Conservation (phyloP, 2,797 vertebrate species). For the Pipistrellus pygmaeus region DNA sequence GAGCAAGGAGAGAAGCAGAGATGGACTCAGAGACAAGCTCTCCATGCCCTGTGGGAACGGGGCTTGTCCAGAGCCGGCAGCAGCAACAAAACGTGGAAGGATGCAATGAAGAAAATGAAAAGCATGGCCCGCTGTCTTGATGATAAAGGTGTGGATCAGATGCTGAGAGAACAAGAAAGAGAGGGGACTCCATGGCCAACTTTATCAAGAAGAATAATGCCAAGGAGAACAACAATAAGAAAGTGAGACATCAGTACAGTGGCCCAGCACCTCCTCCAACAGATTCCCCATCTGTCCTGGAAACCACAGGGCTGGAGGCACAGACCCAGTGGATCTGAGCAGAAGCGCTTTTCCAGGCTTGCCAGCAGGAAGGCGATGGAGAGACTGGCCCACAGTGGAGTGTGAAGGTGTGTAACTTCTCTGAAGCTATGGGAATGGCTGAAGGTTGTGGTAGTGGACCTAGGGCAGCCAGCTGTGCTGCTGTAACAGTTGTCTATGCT, state of each 20-base stretch:
- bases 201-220: conserved; percentile 94
- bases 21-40: conserved; percentile 93
- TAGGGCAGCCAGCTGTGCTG: not conserved
- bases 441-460: not conserved
- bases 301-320: no score
- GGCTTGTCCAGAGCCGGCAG: conserved; percentile 94
- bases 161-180: conserved; percentile 96
- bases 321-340: conserved; percentile 97
- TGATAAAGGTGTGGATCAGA: conserved; percentile 95
- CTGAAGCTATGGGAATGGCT: not conserved
- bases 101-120: conserved; percentile 94
- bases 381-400: conserved; percentile 95
- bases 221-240: conserved; percentile 86
- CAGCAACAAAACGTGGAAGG: conserved; percentile 94
- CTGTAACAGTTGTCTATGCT: not conserved
- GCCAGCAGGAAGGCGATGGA: conserved; percentile 95
- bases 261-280: conserved; percentile 95
- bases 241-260: conserved; percentile 92
- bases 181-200: conserved; percentile 97
- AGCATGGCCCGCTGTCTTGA: conserved; percentile 95
- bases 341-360: conserved; percentile 93
- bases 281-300: no score
- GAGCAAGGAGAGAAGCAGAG: conserved; percentile 91
- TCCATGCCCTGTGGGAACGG: conserved; percentile 97
- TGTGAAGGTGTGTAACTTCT: conserved; percentile 95